Conservation (phyloP, 2,888 invertebrate genomes). For the Eupithecia pulchellata region DNA sequence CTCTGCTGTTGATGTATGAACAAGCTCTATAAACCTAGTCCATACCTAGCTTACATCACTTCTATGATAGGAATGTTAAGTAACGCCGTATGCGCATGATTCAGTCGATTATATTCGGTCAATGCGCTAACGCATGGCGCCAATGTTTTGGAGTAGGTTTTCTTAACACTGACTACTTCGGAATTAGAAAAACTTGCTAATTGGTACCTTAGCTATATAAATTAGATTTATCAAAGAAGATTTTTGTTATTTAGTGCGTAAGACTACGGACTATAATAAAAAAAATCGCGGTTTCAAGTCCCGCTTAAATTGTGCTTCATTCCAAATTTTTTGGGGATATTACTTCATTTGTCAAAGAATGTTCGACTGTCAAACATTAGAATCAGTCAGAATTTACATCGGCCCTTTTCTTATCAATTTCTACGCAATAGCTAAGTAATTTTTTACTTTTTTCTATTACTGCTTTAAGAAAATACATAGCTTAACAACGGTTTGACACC, state of each 20-base stretch:
- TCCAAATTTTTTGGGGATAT: too few species aligned
- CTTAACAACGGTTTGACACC: background rate
- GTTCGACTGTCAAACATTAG: too few species aligned
- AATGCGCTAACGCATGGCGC: constrained; percentile 75
- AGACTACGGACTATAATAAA: too few species aligned
- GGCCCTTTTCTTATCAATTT: background rate
- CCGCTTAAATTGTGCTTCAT: too few species aligned
- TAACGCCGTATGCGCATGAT: constrained; percentile 73
- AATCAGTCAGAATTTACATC: too few species aligned
- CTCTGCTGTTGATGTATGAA: constrained; percentile 4
- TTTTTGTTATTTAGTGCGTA: too few species aligned
- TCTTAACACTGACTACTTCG: constrained; percentile 11
- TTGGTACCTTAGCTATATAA: background rate
- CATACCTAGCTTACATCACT: constrained; percentile 12
- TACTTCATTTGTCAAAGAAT: too few species aligned
- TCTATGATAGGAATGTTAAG: constrained; percentile 77
- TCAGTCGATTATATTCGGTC: constrained; percentile 77
- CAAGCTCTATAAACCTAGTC: background rate
- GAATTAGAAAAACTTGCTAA: constrained; percentile 3
- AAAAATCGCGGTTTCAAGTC: too few species aligned
- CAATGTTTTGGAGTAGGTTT: constrained; percentile 47
- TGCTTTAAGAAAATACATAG: background rate
- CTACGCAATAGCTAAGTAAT: background rate
- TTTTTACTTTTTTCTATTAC: background rate
- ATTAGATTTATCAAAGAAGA: background rate